Evolutionary conservation across 2,113 vertebrate species (phyloP), one percentile per base, ranked within the genome.

Genomic region (Laterallus jamaicensis): DNA sequence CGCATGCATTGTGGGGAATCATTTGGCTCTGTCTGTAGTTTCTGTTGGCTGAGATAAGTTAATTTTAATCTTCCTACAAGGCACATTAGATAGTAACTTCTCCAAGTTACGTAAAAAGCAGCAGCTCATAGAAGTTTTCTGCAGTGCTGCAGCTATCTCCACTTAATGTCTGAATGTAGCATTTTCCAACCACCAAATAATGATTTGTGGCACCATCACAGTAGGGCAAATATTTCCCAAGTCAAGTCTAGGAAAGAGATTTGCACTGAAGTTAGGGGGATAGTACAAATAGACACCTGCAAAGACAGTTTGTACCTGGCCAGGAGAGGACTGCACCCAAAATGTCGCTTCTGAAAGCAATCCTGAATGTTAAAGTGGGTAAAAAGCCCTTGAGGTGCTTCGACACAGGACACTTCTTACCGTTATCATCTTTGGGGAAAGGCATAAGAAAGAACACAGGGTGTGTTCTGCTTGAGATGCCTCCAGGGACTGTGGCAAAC

Each of bases 211-310:
- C 32, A 56, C 11, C 6, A 2, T 68, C 82, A 81, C 28, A 64
- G 29, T 10, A 83, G 14, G 21, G 5, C 4, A 6, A 76, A 5
- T 66, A 44, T 82, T 88, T 69, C 40, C 49, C 19, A 68, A 26
- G 21, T 58, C 32, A 62, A 17, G 16, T n/a, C 29, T 31, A 82
- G 60, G 31, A 82, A 69, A 56, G 82, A 62, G 25, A 37, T 42
- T 64, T 2, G 2, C 0, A 0, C 11, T 11, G 12, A 47, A 59
- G 0, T 0, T 67, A 18, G 4, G 6, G 6, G 1, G 0, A n/a
- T 25, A 6, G 28, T 37, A 35, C 39, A 73, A 88, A 63, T 66
- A 9, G 24, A 37, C 28, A 29, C 10, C 25, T 79, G 26, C 15
- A 91, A 64, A 71, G n/a, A 35, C 13, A 76, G 40, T 15, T 37